These are phyloP conservation scores for Caenorhabditis brenneri DNA, from an alignment of 1,140 invertebrate species.

Conservation along the genomic window DNA sequence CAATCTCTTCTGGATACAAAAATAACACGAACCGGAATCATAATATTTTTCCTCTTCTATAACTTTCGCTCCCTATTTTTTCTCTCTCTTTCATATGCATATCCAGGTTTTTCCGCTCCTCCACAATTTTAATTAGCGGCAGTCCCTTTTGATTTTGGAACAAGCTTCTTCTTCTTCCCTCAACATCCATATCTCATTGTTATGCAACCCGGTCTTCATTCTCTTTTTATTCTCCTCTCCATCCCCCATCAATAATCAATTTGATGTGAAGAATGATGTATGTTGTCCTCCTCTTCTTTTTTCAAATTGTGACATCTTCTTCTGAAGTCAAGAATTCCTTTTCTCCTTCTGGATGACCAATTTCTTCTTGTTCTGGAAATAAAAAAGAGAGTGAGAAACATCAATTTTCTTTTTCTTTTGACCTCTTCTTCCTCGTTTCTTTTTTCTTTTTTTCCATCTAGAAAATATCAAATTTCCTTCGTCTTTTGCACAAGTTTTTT, in stretches of 20 bases:
- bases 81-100: neutral
- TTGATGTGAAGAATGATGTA: neutral
- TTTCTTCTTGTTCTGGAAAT: too few relatives aligned
- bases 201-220: slow-evolving; percentile 14
- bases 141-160: slow-evolving; percentile 4
- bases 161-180: neutral
- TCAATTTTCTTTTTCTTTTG: neutral
- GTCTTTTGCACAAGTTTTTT: too few relatives aligned
- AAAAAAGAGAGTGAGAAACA: neutral
- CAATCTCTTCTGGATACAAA: too few relatives aligned
- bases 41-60: too few relatives aligned
- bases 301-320: slow-evolving; percentile 9
- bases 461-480: slow-evolving; percentile 25
- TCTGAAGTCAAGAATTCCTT: neutral
- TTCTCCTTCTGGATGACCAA: too few relatives aligned
- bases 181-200: neutral
- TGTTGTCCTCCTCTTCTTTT: neutral
- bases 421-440: neutral
- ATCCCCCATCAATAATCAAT: slow-evolving; percentile 19
- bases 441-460: neutral
- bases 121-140: slow-evolving; percentile 24
- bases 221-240: neutral
- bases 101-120: neutral
- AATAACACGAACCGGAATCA: too few relatives aligned
- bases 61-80: neutral